These are phyloP conservation scores for Notolabrus celidotus DNA, from an alignment of 2,797 vertebrate genomes.

Conservation along the genomic window DNA sequence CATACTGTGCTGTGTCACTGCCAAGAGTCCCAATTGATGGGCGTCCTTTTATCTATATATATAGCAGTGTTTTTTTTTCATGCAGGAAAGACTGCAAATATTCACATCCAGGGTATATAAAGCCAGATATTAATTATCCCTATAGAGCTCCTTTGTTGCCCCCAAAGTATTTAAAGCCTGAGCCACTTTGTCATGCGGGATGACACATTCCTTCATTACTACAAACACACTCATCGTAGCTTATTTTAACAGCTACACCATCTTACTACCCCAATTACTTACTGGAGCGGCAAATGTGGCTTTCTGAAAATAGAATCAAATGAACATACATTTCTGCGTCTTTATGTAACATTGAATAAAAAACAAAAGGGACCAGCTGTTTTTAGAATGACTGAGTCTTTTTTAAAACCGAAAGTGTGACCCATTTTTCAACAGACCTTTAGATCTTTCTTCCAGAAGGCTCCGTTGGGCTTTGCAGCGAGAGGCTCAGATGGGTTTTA, in stretches of 20 bases:
- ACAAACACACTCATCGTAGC: neutral
- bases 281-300: slow-evolving; percentile 3
- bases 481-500: neutral
- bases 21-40: neutral
- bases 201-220: neutral
- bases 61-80: neutral
- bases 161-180: neutral
- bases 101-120: too few species aligned
- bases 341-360: neutral
- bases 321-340: neutral
- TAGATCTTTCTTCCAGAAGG: too few species aligned
- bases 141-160: neutral
- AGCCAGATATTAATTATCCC: neutral
- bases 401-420: neutral
- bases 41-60: neutral
- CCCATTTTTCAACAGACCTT: neutral
- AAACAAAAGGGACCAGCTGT: neutral
- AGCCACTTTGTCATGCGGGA: neutral
- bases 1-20: neutral
- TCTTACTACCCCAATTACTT: slow-evolving; percentile 1
- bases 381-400: neutral
- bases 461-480: neutral
- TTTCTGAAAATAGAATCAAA: neutral
- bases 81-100: neutral
- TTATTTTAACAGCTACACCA: neutral